These are phyloP conservation scores for Cosmia trapezina DNA, from an alignment of 2,888 invertebrate genomes.

Conservation along the genomic window DNA sequence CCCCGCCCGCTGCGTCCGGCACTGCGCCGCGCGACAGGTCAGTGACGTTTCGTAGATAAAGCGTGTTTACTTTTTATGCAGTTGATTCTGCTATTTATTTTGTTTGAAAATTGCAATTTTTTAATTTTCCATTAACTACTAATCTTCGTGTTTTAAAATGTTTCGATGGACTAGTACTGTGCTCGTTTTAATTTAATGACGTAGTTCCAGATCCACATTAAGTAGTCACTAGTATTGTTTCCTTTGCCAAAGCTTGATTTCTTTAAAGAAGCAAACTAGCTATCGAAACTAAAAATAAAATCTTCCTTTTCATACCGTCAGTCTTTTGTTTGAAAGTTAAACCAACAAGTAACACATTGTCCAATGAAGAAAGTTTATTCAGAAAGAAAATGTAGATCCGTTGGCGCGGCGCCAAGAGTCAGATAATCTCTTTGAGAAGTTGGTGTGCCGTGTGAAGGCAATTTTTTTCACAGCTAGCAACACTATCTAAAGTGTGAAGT, in stretches of 20 bases:
- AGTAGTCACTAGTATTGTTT: not conserved
- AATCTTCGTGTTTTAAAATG: too few relatives aligned
- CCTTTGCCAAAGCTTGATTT: not conserved
- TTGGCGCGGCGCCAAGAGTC: slow-evolving; percentile 50
- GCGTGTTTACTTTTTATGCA: too few relatives aligned
- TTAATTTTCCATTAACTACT: too few relatives aligned
- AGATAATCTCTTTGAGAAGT: slow-evolving; percentile 57
- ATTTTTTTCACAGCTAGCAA: slow-evolving; percentile 41
- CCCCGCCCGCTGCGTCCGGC: too few relatives aligned
- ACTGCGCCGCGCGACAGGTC: too few relatives aligned
- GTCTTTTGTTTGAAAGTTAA: slow-evolving; percentile 39
- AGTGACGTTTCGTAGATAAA: too few relatives aligned
- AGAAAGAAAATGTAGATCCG: slow-evolving; percentile 51
- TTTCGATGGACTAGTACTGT: too few relatives aligned
- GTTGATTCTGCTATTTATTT: too few relatives aligned
- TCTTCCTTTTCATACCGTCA: slow-evolving; percentile 30
- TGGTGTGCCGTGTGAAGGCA: slow-evolving; percentile 25
- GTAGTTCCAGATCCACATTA: too few relatives aligned
- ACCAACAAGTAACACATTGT: slow-evolving; percentile 48
- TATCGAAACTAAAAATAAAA: slow-evolving; percentile 19
- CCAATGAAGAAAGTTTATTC: slow-evolving; percentile 56
- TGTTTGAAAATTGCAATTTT: too few relatives aligned
- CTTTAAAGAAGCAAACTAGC: not conserved
- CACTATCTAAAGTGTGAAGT: slow-evolving; percentile 35
- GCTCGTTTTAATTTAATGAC: too few relatives aligned